phyloP scores from a whole-genome alignment of 2,888 invertebrate genomes.

The Thysanoteuthis rhombus region DNA sequence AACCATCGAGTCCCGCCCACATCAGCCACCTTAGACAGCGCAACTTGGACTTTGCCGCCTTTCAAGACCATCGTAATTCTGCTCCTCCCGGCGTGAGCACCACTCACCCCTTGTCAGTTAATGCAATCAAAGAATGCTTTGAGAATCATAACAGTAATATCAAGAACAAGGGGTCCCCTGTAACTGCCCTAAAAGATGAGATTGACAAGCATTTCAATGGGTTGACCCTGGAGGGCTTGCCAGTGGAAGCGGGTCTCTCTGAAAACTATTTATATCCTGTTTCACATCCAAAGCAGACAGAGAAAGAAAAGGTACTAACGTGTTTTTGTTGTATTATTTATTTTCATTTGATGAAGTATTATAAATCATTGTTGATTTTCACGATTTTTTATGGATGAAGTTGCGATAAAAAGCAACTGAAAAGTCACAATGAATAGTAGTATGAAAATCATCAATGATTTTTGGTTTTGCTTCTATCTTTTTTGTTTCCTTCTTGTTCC shows the following conservation, averaged over 20 bases:
- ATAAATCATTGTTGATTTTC: too few species aligned
- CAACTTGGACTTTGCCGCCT: slow-evolving; percentile 28
- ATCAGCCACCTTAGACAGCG: slow-evolving; percentile 25
- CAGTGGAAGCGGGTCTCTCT: background rate
- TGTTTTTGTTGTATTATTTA: too few species aligned
- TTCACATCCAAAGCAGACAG: background rate
- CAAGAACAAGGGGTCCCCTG: slow-evolving; percentile 60
- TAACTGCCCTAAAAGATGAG: slow-evolving; percentile 64
- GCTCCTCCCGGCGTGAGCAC: background rate
- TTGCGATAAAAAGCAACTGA: too few species aligned
- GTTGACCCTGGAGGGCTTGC: background rate
- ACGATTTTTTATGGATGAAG: too few species aligned
- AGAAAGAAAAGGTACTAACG: slow-evolving; percentile 24
- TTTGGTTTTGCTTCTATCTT: background rate
- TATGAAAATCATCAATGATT: too few species aligned
- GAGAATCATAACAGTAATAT: slow-evolving; percentile 26
- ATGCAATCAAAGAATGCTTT: slow-evolving; percentile 51
- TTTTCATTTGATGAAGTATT: too few species aligned
- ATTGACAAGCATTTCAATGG: slow-evolving; percentile 49
- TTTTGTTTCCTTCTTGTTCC: background rate
- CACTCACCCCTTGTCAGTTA: slow-evolving; percentile 44
- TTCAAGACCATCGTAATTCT: slow-evolving; percentile 34
- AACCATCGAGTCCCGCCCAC: slow-evolving; percentile 29
- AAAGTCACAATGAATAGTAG: too few species aligned
- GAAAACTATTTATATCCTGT: slow-evolving; percentile 37